Conservation (phyloP, 2,113 vertebrate genomes). For the Ochotona princeps region DNA sequence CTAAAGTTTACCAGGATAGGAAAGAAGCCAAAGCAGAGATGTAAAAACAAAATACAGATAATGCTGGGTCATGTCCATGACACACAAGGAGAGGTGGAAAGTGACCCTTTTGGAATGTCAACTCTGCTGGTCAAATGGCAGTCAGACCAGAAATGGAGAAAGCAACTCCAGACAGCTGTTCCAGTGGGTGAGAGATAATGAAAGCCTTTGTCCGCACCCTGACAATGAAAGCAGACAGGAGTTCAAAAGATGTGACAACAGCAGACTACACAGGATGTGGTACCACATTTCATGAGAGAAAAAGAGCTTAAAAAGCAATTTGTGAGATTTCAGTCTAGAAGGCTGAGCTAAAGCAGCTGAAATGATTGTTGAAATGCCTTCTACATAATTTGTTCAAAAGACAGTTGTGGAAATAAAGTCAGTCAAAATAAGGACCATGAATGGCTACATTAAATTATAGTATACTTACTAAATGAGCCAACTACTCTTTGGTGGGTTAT, state of each 20-base stretch:
- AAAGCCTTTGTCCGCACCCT: not conserved
- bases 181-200: not conserved
- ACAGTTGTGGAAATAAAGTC: slow-evolving; percentile 29
- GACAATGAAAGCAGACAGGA: not conserved
- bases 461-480: slow-evolving; percentile 25
- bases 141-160: not conserved
- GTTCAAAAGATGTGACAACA: not conserved
- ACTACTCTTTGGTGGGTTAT: not conserved
- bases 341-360: not conserved
- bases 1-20: not conserved
- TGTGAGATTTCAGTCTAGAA: not conserved
- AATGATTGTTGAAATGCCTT: not conserved
- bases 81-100: not conserved
- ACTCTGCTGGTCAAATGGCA: not conserved
- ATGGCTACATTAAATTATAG: slow-evolving; percentile 29
- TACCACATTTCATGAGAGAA: not conserved
- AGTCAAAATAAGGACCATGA: slow-evolving; percentile 43
- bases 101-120: not conserved
- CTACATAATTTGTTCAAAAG: not conserved
- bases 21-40: not conserved
- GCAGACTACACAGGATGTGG: not conserved
- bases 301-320: not conserved
- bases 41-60: not conserved
- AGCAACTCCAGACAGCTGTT: too few relatives aligned
- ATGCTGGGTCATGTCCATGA: not conserved